These are phyloP conservation scores for Anagrus nilaparvatae DNA, from an alignment of 1,140 invertebrate species.

Conservation along the genomic window DNA sequence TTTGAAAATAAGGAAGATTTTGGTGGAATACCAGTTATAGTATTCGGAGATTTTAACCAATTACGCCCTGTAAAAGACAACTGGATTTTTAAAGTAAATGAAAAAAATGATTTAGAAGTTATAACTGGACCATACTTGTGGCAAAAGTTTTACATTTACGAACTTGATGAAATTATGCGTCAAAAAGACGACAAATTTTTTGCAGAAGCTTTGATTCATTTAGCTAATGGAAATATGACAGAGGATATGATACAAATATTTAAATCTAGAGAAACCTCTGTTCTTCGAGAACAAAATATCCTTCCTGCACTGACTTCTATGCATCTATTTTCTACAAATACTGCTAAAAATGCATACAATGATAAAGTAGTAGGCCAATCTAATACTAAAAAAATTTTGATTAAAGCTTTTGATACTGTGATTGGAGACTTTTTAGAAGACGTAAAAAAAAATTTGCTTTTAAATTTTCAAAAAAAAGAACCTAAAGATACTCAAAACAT, in stretches of 20 bases:
- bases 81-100: conserved; percentile 8
- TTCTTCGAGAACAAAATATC: background rate
- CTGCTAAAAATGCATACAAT: conserved; percentile 2
- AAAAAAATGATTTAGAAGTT: background rate
- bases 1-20: conserved; percentile 17
- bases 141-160: conserved; percentile 11
- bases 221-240: conserved; percentile 1
- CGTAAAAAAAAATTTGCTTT: background rate
- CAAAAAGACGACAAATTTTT: conserved; percentile 17
- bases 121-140: conserved; percentile 5
- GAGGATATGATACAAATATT: background rate
- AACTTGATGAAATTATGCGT: conserved; percentile 17
- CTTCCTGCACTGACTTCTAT: background rate
- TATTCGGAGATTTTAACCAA: conserved; percentile 14
- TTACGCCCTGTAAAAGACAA: conserved; percentile 13
- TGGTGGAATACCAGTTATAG: conserved; percentile 15
- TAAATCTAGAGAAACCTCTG: conserved; percentile 2
- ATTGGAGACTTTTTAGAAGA: background rate
- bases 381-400: background rate
- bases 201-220: conserved; percentile 10
- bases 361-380: background rate
- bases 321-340: conserved; percentile 1
- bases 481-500: too few species aligned
- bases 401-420: background rate
- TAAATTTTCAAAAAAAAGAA: conserved; percentile 1